Evolutionary conservation across 2,888 invertebrate genomes (phyloP).

Genomic region (Diloba caeruleocephala): DNA sequence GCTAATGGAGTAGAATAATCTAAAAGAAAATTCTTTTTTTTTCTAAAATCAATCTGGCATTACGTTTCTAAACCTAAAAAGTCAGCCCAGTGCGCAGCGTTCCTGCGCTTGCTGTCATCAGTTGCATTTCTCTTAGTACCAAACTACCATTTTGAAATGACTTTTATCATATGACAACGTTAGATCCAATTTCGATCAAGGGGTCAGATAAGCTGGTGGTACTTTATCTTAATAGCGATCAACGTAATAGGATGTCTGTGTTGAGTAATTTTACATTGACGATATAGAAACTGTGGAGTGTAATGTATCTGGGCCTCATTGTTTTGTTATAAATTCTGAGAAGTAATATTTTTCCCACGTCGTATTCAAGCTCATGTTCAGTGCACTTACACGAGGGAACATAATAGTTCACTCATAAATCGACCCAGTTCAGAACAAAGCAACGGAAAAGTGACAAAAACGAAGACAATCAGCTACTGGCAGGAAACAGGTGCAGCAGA

Average conservation of each 20-base stretch:
- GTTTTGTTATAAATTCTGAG: slow-evolving; percentile 40
- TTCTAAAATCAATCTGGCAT: slow-evolving; percentile 3
- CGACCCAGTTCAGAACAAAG: slow-evolving; percentile 62
- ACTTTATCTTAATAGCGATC: too few relatives aligned
- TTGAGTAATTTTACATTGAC: slow-evolving; percentile 45
- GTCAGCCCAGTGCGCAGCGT: too few relatives aligned
- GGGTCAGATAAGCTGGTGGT: too few relatives aligned
- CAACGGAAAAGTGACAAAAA: slow-evolving; percentile 69
- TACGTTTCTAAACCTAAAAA: background rate
- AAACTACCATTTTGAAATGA: too few relatives aligned
- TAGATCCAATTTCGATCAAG: too few relatives aligned
- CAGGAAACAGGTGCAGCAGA: slow-evolving; percentile 72
- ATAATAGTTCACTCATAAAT: slow-evolving; percentile 47
- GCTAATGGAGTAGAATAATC: background rate
- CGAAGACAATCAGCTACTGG: slow-evolving; percentile 67
- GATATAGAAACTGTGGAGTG: slow-evolving; percentile 38
- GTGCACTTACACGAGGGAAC: slow-evolving; percentile 25
- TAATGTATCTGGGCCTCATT: slow-evolving; percentile 36
- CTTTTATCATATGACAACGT: too few relatives aligned
- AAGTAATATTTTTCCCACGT: slow-evolving; percentile 48
- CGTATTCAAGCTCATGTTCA: slow-evolving; percentile 48
- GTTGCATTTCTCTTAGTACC: too few relatives aligned
- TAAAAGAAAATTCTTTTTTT: slow-evolving; percentile 1
- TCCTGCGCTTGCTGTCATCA: too few relatives aligned
- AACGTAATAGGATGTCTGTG: slow-evolving; percentile 36